A percentile compares a stretch with the other conserved stretches of the same genome.
Evolutionary conservation across 2,113 vertebrate species (phyloP).

Genomic region (Ameiurus melas): DNA sequence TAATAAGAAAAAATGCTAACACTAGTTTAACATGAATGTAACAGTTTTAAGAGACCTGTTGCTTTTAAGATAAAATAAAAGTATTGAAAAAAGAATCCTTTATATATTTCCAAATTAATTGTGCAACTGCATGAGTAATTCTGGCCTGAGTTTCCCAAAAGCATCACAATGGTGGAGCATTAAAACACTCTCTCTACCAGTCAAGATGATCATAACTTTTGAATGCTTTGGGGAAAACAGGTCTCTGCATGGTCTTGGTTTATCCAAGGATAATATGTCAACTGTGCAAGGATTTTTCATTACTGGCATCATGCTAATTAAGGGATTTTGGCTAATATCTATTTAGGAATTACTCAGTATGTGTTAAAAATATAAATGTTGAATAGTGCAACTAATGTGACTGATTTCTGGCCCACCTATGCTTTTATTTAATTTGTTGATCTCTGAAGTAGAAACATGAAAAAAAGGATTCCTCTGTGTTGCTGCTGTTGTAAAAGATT

Average conservation of each 20-base stretch:
- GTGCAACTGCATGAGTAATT: not conserved
- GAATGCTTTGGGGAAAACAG: not conserved
- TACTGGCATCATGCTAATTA: not conserved
- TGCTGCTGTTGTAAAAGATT: constrained; percentile 6
- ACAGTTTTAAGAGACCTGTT: not conserved
- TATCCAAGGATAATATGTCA: not conserved
- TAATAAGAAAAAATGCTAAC: not conserved
- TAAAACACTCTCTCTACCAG: not conserved
- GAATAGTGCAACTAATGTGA: not conserved
- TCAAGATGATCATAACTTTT: not conserved
- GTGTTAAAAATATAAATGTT: not conserved
- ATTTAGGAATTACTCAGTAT: not conserved
- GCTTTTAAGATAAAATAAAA: not conserved
- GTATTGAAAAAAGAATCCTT: not conserved
- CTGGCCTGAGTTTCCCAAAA: not conserved
- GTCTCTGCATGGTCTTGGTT: not conserved
- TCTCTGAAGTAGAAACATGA: not conserved
- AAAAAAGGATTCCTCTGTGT: not conserved
- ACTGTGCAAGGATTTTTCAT: not conserved
- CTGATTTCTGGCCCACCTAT: not conserved
- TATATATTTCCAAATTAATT: not conserved
- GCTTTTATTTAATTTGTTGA: not conserved
- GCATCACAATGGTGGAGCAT: not conserved
- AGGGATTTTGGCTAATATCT: not conserved
- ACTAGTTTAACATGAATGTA: too few species aligned